Conservation (phyloP, 92 coral and sea anemone species). For the Umimayanthus kanabou region DNA sequence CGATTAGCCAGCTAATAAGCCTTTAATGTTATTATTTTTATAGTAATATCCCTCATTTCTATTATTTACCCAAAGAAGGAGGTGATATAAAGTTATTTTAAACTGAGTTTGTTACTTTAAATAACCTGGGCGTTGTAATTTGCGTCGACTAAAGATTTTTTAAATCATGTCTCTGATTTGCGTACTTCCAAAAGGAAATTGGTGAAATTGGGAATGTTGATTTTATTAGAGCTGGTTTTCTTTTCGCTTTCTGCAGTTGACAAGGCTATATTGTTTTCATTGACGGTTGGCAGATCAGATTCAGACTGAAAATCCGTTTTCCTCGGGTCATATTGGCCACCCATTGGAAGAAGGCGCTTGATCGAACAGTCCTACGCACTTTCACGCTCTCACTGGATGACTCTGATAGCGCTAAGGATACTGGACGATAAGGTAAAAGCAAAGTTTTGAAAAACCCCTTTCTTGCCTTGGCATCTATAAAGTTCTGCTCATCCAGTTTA, state of each 20-base stretch:
- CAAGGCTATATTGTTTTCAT: not conserved
- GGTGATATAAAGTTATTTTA: not conserved
- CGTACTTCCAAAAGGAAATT: not conserved
- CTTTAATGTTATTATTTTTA: too few species aligned
- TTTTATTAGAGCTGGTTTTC: too few species aligned
- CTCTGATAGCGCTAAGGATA: not conserved
- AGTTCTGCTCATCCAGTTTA: too few species aligned
- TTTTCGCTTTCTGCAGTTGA: not conserved
- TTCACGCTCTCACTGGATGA: not conserved
- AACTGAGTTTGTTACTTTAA: not conserved
- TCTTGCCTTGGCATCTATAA: not conserved
- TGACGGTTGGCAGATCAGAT: not conserved
- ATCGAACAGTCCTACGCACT: not conserved
- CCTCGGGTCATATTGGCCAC: not conserved
- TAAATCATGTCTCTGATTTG: not conserved
- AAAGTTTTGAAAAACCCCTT: too few species aligned
- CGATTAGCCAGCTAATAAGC: not conserved
- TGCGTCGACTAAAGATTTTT: not conserved
- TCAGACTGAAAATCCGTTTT: not conserved
- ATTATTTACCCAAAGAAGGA: not conserved
- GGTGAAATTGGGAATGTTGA: too few species aligned
- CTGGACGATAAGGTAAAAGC: not conserved
- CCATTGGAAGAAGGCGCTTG: too few species aligned
- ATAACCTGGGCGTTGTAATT: not conserved
- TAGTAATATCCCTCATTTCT: not conserved